Percentiles rank a stretch among this genome's conserved stretches.
These are phyloP conservation scores for Siphlonurus alternatus DNA, from an alignment of 2,888 invertebrate species.

Conservation along the genomic window DNA sequence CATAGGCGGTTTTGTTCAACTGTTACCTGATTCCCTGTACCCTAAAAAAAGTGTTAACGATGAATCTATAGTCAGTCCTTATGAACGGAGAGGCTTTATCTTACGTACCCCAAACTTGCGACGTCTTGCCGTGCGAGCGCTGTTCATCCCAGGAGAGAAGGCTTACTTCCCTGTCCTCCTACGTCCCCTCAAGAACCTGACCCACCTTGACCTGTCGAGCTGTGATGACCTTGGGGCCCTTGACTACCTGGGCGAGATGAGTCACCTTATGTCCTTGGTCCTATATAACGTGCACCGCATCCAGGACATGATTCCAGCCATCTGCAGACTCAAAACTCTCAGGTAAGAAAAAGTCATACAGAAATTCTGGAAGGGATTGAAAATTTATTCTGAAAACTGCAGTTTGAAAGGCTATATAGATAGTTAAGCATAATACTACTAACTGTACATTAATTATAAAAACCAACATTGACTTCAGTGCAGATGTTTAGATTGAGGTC, in stretches of 20 bases:
- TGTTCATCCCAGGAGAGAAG: slow-evolving; percentile 18
- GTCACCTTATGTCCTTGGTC: slow-evolving; percentile 52
- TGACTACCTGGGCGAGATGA: slow-evolving; percentile 45
- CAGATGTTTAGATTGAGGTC: too few relatives aligned
- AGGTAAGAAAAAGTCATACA: slow-evolving; percentile 24
- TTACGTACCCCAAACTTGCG: slow-evolving; percentile 41
- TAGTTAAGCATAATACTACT: too few relatives aligned
- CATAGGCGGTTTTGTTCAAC: slow-evolving; percentile 47
- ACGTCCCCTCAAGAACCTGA: slow-evolving; percentile 39
- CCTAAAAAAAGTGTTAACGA: slow-evolving; percentile 13
- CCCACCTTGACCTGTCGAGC: slow-evolving; percentile 53
- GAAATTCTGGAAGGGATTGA: not conserved
- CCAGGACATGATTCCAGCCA: slow-evolving; percentile 28
- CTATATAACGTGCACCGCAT: slow-evolving; percentile 63
- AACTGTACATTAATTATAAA: too few relatives aligned
- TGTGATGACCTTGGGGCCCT: slow-evolving; percentile 45
- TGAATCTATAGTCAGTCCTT: slow-evolving; percentile 10
- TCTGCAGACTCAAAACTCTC: slow-evolving; percentile 30
- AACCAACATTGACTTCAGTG: too few relatives aligned
- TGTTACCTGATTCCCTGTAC: slow-evolving; percentile 32
- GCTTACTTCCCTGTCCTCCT: slow-evolving; percentile 34
- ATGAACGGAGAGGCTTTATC: slow-evolving; percentile 29
- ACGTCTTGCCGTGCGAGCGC: slow-evolving; percentile 38
- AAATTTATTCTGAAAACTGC: too few relatives aligned
- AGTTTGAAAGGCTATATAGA: too few relatives aligned